phyloP scores from a whole-genome alignment of 2,113 vertebrate genomes.

The Colinus virginianus region DNA sequence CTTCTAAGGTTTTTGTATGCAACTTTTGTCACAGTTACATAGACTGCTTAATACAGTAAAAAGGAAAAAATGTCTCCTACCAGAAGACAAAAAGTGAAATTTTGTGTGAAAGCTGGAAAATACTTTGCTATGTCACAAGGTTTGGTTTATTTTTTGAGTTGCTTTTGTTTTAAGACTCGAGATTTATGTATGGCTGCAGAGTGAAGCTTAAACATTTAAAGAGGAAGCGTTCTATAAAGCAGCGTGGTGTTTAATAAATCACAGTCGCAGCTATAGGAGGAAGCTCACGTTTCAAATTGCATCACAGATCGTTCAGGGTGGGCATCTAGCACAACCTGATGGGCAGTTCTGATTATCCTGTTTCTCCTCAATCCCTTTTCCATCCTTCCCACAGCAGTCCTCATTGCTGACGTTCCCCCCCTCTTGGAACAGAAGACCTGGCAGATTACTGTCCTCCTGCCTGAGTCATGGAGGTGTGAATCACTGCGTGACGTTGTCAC shows the following conservation, averaged over 20 bases:
- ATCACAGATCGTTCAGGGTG: constrained; percentile 9
- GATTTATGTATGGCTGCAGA: constrained; percentile 39
- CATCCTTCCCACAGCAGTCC: not conserved
- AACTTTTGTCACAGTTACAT: constrained; percentile 47
- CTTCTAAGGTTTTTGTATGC: constrained; percentile 18
- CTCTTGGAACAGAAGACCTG: not conserved
- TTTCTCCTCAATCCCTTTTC: not conserved
- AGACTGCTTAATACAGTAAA: constrained; percentile 8
- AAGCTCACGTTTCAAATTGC: constrained; percentile 66
- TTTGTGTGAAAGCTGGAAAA: constrained; percentile 51
- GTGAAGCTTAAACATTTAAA: constrained; percentile 28
- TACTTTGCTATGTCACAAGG: constrained; percentile 47
- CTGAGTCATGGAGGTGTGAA: constrained; percentile 32
- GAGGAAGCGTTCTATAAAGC: constrained; percentile 14
- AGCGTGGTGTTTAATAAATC: constrained; percentile 66
- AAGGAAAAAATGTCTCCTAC: not conserved
- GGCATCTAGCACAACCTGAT: not conserved
- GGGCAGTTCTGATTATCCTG: not conserved
- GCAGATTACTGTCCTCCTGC: not conserved
- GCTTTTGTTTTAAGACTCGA: not conserved
- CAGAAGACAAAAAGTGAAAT: constrained; percentile 16
- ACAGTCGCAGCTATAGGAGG: constrained; percentile 52
- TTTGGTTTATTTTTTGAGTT: not conserved
- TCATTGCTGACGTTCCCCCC: not conserved
- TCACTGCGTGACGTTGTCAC: not conserved